Evolutionary conservation across 2,113 vertebrate genomes (phyloP).

Genomic region (Mirza zaza): DNA sequence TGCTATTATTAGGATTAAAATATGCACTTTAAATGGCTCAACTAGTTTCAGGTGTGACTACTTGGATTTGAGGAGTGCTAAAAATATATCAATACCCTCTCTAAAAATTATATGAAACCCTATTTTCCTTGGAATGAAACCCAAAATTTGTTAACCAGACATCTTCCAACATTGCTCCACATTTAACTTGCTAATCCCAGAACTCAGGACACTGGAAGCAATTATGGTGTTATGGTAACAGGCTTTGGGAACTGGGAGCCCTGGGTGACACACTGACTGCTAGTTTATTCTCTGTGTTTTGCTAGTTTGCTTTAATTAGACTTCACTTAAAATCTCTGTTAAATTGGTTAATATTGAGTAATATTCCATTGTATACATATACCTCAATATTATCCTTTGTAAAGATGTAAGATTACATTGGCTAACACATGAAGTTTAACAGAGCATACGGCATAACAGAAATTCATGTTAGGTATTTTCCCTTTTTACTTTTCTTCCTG

Average conservation of each 20-base stretch:
- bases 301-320: neutral
- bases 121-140: neutral
- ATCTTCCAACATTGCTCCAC: neutral
- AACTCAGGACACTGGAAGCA: fast-evolving
- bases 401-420: neutral
- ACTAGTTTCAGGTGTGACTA: no score
- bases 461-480: neutral
- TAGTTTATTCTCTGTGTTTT: neutral
- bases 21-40: neutral
- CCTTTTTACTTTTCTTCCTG: neutral
- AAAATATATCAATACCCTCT: neutral
- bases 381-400: neutral
- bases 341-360: neutral
- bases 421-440: neutral
- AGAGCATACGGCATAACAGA: fast-evolving
- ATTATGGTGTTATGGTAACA: no score
- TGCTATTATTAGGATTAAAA: neutral
- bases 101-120: neutral
- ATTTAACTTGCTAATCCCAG: fast-evolving
- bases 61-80: neutral
- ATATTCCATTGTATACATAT: no score
- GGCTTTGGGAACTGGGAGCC: fast-evolving
- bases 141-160: neutral
- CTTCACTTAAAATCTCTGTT: neutral
- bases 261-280: fast-evolving